Evolutionary conservation across 1,140 invertebrate species (phyloP).

Genomic region (Polyergus mexicanus): DNA sequence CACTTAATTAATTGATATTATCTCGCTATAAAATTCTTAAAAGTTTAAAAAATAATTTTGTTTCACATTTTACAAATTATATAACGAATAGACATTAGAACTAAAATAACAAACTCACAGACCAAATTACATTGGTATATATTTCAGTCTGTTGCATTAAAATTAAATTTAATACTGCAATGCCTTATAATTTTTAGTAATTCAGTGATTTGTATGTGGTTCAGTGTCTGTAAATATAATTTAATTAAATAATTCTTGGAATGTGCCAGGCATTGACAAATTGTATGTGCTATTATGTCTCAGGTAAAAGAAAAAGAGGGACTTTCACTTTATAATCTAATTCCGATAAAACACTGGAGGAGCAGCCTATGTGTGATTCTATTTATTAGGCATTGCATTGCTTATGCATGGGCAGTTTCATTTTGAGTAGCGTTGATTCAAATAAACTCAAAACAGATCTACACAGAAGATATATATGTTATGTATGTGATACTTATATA

Average conservation of each 20-base stretch:
- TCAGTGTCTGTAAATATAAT: constrained; percentile 6
- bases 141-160: background rate
- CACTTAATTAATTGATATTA: constrained; percentile 32
- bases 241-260: background rate
- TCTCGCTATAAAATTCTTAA: constrained; percentile 12
- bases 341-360: constrained; percentile 24
- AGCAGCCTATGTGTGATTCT: background rate
- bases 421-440: constrained; percentile 5
- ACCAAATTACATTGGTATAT: constrained; percentile 7
- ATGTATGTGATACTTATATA: constrained; percentile 2
- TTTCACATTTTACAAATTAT: constrained; percentile 21
- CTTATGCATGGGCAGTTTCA: constrained; percentile 17
- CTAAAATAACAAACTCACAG: constrained; percentile 23
- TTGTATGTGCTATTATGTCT: constrained; percentile 21
- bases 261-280: constrained; percentile 17
- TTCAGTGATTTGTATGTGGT: constrained; percentile 13
- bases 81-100: background rate
- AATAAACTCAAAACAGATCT: background rate
- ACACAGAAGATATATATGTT: background rate
- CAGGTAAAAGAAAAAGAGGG: background rate
- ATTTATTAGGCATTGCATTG: constrained; percentile 29
- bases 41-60: constrained; percentile 4
- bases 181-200: background rate
- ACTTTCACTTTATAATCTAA: constrained; percentile 38
- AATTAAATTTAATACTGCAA: constrained; percentile 10